Base-by-base conservation (phyloP, 2,888 invertebrate genomes). In the Eupithecia centaureata region DNA sequence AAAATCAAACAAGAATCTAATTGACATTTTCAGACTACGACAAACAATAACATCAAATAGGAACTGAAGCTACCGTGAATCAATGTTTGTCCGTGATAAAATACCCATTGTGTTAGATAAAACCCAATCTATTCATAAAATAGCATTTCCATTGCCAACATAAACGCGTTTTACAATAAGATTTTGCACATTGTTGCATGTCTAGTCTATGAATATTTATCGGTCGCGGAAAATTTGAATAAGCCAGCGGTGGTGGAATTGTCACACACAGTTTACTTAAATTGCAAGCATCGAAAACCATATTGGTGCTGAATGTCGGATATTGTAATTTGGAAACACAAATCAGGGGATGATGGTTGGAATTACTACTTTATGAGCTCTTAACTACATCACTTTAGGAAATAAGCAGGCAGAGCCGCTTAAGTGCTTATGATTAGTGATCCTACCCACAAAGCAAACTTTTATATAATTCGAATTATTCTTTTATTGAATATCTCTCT, bases 351-450 rank as follows among this genome's bases (percentile, higher is more conserved):
- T 57, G 10, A 32, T 22, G 57, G 32, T 57, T 57, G 18, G 22
- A 10, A 33, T 57, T 57, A 33, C 30, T 22, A 33, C 18, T 56
- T 56, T 28, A 18, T 47, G 47, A 27, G 76, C 64, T 74, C 76
- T 73, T 77, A 72, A 66, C 71, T 73, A 66, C 68, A 68, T 61
- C 18, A 42, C 38, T 38, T 1, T 1, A 7, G 38, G 38, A 13
- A 27, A 5, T 52, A 15, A 52, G 2, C 22, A 47, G 42, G 18
- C 22, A 10, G 30, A 42, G 10, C 18, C 42, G 18, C 8, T 8
- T 42, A 8, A 18, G 8, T 18, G 18, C 42, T 5, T 5, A 42
- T 18, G 18, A n/a, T 42, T 42, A 18, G n/a, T 42, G 42, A 42
- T 42, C 3, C 3, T 47, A 47, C 10, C 1, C 22, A 47, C 2